Percentiles rank a stretch among this genome's conserved stretches.
These are phyloP conservation scores for Lathamus discolor DNA, from an alignment of 2,113 vertebrate species.

Conservation along the genomic window DNA sequence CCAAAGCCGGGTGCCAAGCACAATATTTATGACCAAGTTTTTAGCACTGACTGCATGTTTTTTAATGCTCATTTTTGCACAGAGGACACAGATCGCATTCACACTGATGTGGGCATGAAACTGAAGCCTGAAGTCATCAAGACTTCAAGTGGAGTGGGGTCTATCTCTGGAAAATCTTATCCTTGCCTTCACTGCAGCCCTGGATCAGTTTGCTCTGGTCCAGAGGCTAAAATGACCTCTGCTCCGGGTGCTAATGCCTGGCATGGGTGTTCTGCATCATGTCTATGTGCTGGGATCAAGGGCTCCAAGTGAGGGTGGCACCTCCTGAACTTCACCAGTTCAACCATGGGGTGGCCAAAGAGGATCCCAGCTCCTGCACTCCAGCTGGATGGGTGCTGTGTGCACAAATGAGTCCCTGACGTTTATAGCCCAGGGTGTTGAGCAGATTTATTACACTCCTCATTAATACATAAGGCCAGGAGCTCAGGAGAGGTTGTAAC, in stretches of 20 bases:
- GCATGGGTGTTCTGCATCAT: background rate
- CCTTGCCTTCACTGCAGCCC: background rate
- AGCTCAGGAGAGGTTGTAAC: background rate
- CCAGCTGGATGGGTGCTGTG: background rate
- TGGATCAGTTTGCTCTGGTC: background rate
- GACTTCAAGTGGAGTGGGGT: background rate
- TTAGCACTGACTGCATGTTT: conserved; percentile 1
- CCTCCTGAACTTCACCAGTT: background rate
- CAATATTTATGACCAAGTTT: conserved; percentile 62
- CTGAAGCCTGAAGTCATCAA: background rate
- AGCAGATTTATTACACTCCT: background rate
- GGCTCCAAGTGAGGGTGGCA: background rate
- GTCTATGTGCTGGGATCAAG: background rate
- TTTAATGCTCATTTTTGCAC: background rate
- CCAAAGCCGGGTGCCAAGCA: conserved; percentile 50
- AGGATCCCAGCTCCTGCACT: background rate
- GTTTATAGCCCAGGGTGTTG: fast-evolving
- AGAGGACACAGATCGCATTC: background rate
- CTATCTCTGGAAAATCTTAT: background rate
- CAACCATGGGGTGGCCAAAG: background rate
- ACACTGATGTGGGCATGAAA: background rate
- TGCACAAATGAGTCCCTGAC: background rate
- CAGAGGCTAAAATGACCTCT: background rate
- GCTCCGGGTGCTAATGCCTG: background rate
- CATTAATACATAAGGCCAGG: background rate